phyloP scores from a whole-genome alignment of 2,888 invertebrate genomes.

The Habroteleia sp. region DNA sequence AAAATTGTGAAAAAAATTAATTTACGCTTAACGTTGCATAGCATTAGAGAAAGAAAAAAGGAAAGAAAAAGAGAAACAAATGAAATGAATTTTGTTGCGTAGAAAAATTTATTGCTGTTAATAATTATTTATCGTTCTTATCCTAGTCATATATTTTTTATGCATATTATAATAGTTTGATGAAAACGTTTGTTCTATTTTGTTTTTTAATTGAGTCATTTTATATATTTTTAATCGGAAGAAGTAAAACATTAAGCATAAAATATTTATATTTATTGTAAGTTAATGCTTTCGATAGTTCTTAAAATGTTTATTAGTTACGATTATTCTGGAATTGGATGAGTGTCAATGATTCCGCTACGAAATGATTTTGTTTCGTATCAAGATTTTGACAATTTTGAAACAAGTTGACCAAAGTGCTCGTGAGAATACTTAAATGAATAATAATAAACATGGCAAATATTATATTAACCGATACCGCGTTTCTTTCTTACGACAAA shows the following conservation, averaged over 20 bases:
- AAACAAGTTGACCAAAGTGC: slow-evolving; percentile 8
- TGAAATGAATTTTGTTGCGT: slow-evolving; percentile 45
- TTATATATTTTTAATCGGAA: slow-evolving; percentile 19
- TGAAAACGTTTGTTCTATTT: slow-evolving; percentile 37
- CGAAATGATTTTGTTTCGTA: too few species aligned
- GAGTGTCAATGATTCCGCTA: too few species aligned
- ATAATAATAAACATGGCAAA: not conserved
- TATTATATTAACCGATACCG: too few species aligned
- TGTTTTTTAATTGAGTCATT: slow-evolving; percentile 31
- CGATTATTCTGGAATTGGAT: slow-evolving; percentile 16
- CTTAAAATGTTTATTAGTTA: slow-evolving; percentile 28
- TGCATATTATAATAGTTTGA: slow-evolving; percentile 26
- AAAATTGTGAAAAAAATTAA: slow-evolving; percentile 25
- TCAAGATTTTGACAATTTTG: not conserved
- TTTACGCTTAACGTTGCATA: slow-evolving; percentile 5
- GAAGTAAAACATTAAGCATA: slow-evolving; percentile 11
- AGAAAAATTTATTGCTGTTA: slow-evolving; percentile 56
- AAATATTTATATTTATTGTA: slow-evolving; percentile 42
- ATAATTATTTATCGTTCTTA: slow-evolving; percentile 55
- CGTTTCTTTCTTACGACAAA: slow-evolving; percentile 3
- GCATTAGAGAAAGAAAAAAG: slow-evolving; percentile 35
- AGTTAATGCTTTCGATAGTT: slow-evolving; percentile 22
- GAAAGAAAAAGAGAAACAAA: slow-evolving; percentile 5
- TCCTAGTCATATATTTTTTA: slow-evolving; percentile 59
- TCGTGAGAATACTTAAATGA: not conserved